These are phyloP conservation scores for Mastomys natalensis DNA, from an alignment of 2,113 vertebrate species.

Conservation along the genomic window DNA sequence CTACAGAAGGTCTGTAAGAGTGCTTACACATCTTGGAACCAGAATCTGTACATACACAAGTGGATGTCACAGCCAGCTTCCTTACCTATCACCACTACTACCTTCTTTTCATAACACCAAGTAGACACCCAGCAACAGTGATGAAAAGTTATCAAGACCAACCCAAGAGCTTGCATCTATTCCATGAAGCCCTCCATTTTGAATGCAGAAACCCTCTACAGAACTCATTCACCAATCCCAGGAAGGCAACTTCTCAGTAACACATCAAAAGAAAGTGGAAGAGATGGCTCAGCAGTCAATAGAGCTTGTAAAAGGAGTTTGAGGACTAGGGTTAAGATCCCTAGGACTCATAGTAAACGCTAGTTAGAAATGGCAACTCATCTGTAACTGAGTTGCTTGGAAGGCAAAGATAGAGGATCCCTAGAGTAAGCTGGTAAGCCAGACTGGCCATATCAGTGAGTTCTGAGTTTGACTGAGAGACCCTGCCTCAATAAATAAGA, in stretches of 20 bases:
- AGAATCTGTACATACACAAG: fast-evolving
- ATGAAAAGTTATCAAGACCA: not conserved
- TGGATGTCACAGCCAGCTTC: not conserved
- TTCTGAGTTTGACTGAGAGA: not conserved
- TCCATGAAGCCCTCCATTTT: not conserved
- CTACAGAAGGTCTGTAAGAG: not conserved
- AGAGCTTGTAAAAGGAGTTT: not conserved
- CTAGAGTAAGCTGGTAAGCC: not conserved
- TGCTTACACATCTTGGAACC: not conserved
- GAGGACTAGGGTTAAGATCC: not conserved
- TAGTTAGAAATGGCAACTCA: not conserved
- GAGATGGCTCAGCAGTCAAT: not conserved
- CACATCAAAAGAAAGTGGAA: not conserved
- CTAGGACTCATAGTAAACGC: not conserved
- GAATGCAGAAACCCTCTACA: no score
- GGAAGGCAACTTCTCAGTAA: not conserved
- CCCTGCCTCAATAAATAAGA: not conserved
- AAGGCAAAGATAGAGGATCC: not conserved
- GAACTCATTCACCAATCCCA: not conserved
- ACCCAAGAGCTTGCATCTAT: not conserved
- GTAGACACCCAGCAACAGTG: no score
- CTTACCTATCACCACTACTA: fast-evolving
- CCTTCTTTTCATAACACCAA: not conserved
- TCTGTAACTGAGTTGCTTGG: not conserved
- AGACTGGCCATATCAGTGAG: not conserved